Evolutionary conservation across 2,113 vertebrate species (phyloP).

Genomic region (Aldabrachelys gigantea): DNA sequence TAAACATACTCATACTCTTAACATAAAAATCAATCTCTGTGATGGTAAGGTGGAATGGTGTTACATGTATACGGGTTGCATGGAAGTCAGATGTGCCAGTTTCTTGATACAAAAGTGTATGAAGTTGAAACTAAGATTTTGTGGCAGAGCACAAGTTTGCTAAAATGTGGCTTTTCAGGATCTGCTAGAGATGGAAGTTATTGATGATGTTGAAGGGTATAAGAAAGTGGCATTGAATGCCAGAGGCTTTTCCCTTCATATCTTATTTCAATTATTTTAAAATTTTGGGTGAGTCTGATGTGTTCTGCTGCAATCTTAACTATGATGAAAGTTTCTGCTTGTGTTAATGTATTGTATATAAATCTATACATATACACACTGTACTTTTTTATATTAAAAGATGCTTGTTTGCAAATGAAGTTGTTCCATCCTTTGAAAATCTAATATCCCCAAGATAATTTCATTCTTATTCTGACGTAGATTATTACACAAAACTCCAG

Average conservation of each 20-base stretch:
- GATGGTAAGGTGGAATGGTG: not conserved
- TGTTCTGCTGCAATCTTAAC: not conserved
- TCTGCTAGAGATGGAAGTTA: not conserved
- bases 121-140: not conserved
- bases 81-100: not conserved
- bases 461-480: not conserved
- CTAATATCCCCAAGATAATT: not conserved
- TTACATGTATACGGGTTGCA: not conserved
- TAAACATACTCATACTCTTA: not conserved
- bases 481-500: not conserved
- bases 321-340: not conserved
- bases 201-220: not conserved
- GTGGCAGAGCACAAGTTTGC: not conserved
- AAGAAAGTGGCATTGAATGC: not conserved
- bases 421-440: not conserved
- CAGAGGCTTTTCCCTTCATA: not conserved
- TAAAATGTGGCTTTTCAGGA: not conserved
- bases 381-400: not conserved
- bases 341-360: not conserved
- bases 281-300: not conserved
- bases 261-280: not conserved
- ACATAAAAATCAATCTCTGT: not conserved
- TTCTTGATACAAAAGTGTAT: not conserved
- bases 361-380: not conserved
- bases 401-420: not conserved